Conservation (phyloP, 1,140 invertebrate genomes). For the Atta texana region DNA sequence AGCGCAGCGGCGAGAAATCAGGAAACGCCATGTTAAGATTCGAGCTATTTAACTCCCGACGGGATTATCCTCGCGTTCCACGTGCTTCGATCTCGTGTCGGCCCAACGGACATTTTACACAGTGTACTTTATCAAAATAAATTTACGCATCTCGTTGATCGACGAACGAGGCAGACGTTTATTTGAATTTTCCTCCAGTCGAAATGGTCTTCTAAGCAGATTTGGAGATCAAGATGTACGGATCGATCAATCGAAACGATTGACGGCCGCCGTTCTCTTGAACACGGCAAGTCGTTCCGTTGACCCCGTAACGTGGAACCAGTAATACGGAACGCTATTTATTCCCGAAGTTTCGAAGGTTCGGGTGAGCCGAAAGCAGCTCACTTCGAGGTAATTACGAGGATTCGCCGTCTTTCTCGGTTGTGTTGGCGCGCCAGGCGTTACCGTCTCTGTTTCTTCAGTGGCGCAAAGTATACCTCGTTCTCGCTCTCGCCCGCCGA, state of each 20-base stretch:
- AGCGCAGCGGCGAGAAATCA: conserved; percentile 15
- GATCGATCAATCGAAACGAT: conserved; percentile 65
- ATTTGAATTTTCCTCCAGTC: conserved; percentile 17
- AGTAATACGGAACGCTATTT: conserved; percentile 84
- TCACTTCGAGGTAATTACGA: conserved; percentile 86
- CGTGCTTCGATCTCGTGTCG: neutral
- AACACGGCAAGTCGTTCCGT: conserved; percentile 53
- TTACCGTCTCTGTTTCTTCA: conserved; percentile 77
- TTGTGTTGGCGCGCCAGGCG: conserved; percentile 59
- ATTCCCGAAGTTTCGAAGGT: conserved; percentile 85
- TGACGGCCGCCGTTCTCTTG: conserved; percentile 34
- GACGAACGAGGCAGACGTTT: neutral
- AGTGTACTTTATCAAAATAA: conserved; percentile 19
- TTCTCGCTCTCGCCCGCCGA: conserved; percentile 81
- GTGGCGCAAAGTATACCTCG: conserved; percentile 82
- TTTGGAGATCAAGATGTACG: conserved; percentile 11
- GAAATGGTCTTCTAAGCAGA: neutral
- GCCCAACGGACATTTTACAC: neutral
- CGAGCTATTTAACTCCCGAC: conserved; percentile 24
- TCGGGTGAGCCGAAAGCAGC: conserved; percentile 85
- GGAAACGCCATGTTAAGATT: conserved; percentile 47
- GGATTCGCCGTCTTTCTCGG: conserved; percentile 78
- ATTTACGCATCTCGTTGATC: neutral
- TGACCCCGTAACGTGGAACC: conserved; percentile 81
- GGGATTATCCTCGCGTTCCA: conserved; percentile 43